Base-by-base conservation (phyloP, 2,888 invertebrate species). In the Macrophya annulata region DNA sequence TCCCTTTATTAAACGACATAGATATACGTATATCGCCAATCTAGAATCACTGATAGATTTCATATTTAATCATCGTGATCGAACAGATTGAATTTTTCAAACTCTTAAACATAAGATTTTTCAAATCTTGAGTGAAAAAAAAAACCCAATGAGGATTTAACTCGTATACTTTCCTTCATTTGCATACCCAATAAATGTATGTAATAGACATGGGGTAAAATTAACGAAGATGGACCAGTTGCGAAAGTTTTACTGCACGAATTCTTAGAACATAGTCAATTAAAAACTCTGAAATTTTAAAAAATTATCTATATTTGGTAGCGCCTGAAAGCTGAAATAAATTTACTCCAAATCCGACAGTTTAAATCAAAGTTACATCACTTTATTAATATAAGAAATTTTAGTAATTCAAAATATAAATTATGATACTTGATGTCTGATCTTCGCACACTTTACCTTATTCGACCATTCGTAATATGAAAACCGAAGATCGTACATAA, bases 101-200 rank as follows among this genome's bases (percentile, higher is more conserved):
- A 25, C n/a, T 51, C n/a, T 55, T 55, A 21, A 9, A 12, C 8
- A 43, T n/a, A 71, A 74, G 12, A 43, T 37, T 4, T 9, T n/a
- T 37, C 37, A 8, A 9, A 40, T 71, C n/a, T 71, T 62, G 62
- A 25, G 12, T 3, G 12, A 55, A n/a, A 55, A 55, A 55, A 68
- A 68, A 15, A 31, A 37, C 25, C 37, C 37, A 37, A 68, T 25
- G 21, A n/a, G 21, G 3, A 77, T 8, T 9, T 37, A 37, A 51
- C 31, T 17, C 51, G 77, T 31, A 55, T 55, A 77, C 77, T 77
- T 77, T 77, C 77, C 55, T 77, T 51, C 17, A 77, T 55, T 55
- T 51, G 31, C 25, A 37, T 55, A 21, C n/a, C n/a, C 10, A n/a
- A 55, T 51, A 77, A 17, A 74, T 74, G 21, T 68, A 68, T 37